Evolutionary conservation across 2,888 invertebrate genomes (phyloP).

Genomic region (Metopia argyrocephala): DNA sequence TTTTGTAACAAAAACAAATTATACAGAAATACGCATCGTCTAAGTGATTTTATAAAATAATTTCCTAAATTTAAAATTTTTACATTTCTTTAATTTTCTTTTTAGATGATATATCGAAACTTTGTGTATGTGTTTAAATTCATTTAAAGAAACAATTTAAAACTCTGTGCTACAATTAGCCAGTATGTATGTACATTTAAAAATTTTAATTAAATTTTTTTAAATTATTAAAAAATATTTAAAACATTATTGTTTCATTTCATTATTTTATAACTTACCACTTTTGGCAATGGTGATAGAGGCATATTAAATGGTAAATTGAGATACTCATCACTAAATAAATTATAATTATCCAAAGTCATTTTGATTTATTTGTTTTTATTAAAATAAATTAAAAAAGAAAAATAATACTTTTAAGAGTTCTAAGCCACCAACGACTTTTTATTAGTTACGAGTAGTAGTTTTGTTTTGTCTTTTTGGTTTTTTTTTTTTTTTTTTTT

Average conservation of each 20-base stretch:
- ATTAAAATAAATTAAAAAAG: not conserved
- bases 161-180: no score
- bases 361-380: constrained; percentile 67
- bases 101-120: no score
- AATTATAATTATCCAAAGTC: constrained; percentile 76
- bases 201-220: no score
- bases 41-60: not conserved
- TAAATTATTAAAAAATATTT: not conserved
- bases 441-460: constrained; percentile 5
- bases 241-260: not conserved
- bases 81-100: no score
- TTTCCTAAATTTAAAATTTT: no score
- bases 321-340: constrained; percentile 75
- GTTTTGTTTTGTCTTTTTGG: constrained; percentile 31
- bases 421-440: no score
- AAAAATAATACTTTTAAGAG: no score
- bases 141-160: no score
- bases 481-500: not conserved
- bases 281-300: constrained; percentile 77
- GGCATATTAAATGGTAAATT: constrained; percentile 75
- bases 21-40: no score
- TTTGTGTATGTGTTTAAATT: no score
- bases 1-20: no score
- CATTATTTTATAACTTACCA: constrained; percentile 72
- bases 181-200: no score